Conservation (phyloP, 2,888 invertebrate genomes). For the Eupithecia subfuscata region DNA sequence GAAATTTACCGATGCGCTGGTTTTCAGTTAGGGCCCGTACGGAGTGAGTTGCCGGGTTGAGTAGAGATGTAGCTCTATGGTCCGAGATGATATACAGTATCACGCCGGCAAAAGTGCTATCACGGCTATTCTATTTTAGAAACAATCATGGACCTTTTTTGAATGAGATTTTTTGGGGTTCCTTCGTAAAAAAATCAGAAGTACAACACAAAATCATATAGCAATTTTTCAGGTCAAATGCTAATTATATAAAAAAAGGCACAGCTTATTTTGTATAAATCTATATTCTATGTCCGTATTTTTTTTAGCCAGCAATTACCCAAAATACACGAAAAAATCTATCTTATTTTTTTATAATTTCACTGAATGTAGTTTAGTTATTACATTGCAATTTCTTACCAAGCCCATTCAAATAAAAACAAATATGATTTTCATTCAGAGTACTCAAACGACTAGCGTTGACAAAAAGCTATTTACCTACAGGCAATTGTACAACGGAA, state of each 20-base stretch:
- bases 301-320: background rate
- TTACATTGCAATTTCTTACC: background rate
- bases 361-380: background rate
- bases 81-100: conserved; percentile 69
- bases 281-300: no score
- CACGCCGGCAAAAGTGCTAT: conserved; percentile 70
- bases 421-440: background rate
- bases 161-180: conserved; percentile 46
- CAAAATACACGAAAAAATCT: background rate
- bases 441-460: background rate
- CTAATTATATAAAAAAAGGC: background rate
- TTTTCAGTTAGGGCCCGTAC: background rate
- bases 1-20: no score
- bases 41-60: background rate
- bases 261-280: background rate
- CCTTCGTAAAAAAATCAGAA: conserved; percentile 1
- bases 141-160: conserved; percentile 58
- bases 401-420: background rate
- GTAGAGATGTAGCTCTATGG: conserved; percentile 47
- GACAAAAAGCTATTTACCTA: background rate
- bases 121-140: conserved; percentile 61
- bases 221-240: background rate
- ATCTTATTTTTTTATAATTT: background rate
- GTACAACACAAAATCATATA: background rate
- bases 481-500: conserved; percentile 14